Evolutionary conservation across 2,797 vertebrate species (phyloP).

Genomic region (Pogoniulus pusillus): DNA sequence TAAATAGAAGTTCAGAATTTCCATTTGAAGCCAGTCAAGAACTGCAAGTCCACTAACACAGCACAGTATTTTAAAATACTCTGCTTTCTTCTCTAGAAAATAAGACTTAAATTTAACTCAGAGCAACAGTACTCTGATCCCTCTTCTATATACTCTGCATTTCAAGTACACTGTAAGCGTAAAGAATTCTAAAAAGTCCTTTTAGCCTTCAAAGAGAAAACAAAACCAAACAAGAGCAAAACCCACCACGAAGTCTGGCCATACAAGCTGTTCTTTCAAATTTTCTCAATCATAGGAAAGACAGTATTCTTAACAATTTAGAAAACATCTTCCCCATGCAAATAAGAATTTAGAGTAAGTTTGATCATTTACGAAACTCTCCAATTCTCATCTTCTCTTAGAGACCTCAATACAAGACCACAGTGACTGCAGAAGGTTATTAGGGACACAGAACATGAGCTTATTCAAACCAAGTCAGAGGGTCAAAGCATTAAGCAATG

Average conservation of each 20-base stretch:
- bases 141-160: not conserved
- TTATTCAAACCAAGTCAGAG: conserved; percentile 22
- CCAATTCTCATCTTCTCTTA: not conserved
- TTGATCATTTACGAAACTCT: not conserved
- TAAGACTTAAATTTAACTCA: not conserved
- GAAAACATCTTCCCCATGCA: not conserved
- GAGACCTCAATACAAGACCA: not conserved
- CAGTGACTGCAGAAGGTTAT: not conserved
- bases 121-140: not conserved
- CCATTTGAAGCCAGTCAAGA: not conserved
- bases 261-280: not conserved
- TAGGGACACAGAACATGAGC: not conserved
- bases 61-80: not conserved
- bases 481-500: not conserved
- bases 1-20: not conserved
- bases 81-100: not conserved
- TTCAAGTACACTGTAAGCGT: not conserved
- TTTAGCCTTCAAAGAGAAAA: not conserved
- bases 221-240: not conserved
- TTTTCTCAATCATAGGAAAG: not conserved
- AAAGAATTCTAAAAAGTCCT: not conserved
- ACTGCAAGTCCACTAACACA: not conserved
- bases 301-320: not conserved
- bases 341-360: not conserved
- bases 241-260: not conserved